Conservation (phyloP, 2,797 vertebrate species). For the Takifugu rubripes region DNA sequence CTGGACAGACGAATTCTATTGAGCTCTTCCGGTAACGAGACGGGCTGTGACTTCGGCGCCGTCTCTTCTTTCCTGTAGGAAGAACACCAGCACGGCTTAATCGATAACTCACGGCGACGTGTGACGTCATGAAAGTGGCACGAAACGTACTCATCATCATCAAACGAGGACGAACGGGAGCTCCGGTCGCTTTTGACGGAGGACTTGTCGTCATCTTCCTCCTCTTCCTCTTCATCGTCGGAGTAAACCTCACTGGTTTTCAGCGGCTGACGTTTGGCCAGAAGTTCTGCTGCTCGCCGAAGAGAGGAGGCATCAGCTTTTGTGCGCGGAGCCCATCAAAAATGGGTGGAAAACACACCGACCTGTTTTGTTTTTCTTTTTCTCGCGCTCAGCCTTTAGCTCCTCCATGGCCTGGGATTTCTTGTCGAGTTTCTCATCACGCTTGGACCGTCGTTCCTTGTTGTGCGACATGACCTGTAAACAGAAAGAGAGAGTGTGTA, state of each 20-base stretch:
- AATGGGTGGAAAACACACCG: background rate
- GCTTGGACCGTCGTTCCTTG: slow-evolving; percentile 94
- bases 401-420: slow-evolving; percentile 99
- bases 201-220: slow-evolving; percentile 98
- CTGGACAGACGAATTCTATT: slow-evolving; percentile 92
- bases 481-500: background rate
- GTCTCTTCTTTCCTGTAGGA: slow-evolving; percentile 86
- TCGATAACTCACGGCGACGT: fast-evolving
- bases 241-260: slow-evolving; percentile 99
- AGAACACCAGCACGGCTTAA: background rate
- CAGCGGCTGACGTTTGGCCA: slow-evolving; percentile 93
- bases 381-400: slow-evolving; percentile 94
- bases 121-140: fast-evolving
- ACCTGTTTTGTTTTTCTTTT: slow-evolving; percentile 99
- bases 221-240: slow-evolving; percentile 97
- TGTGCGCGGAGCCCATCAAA: background rate
- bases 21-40: slow-evolving; percentile 93
- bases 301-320: background rate
- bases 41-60: slow-evolving; percentile 93
- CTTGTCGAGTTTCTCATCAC: slow-evolving; percentile 97
- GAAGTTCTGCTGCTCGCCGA: slow-evolving; percentile 84
- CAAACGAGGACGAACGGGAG: slow-evolving; percentile 91
- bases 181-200: slow-evolving; percentile 95
- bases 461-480: slow-evolving; percentile 95
- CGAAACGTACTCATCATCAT: slow-evolving; percentile 92